Base-by-base conservation (phyloP, 2,113 vertebrate species). In the Hemiprocne comata region DNA sequence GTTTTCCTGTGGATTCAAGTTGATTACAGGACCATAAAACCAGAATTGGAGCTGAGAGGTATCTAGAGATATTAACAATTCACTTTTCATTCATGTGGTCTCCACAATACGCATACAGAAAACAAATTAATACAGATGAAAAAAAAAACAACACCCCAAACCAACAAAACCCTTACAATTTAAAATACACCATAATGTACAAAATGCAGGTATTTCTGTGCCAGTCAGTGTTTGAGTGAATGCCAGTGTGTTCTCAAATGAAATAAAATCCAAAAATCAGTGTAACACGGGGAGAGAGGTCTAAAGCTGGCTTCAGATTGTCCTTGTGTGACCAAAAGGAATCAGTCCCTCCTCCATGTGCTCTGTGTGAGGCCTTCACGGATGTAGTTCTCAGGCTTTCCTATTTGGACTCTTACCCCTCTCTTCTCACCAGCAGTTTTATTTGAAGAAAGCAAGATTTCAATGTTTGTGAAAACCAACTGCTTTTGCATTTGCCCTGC, bases 21-120 rank as follows among this genome's bases (percentile, higher is more conserved):
- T 91, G 75, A 90, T 91, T 94, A 46, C 38, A n/a, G 75, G 61
- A 71, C 42, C 24, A 18, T 83, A 73, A 83, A 85, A 31, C 17
- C 42, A 70, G 48, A 93, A 60, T 10, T 87, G 81, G 44, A 87
- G 66, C 33, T 70, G 54, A 79, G 70, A 83, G 54, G 51, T 79
- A 69, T n/a, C 67, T 80, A 74, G 67, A 94, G 60, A 73, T 76
- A 67, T 61, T 84, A 86, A 62, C 69, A 71, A 42, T 87, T 95
- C 42, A 51, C 57, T 78, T 93, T 79, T 88, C 76, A 66, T 90
- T 91, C 19, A 1, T 15, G 17, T 82, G 57, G 18, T 83, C 40
- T 61, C 55, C 40, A 48, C 72, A 33, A 11, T 54, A 21, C 58
- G 26, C 1, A 3, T 87, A 73, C 50, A 69, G 64, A 75, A 95